A percentile compares a stretch with the other conserved stretches of the same genome.
phyloP scores from a whole-genome alignment of 2,797 vertebrate species.

The Pygocentrus nattereri region DNA sequence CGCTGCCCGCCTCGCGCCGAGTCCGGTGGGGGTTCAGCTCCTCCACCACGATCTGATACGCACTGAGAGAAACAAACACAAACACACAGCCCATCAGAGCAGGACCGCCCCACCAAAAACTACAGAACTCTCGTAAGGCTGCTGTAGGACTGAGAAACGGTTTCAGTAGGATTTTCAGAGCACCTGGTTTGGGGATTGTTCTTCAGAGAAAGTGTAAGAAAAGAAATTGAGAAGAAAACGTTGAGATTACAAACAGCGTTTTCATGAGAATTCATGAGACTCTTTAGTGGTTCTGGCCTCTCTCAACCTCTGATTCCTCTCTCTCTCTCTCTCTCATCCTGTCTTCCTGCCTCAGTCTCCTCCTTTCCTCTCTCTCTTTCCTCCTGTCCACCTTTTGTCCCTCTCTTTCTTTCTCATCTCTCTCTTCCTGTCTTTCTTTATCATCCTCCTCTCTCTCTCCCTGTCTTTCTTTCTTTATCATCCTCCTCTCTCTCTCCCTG shows the following conservation, averaged over 20 bases:
- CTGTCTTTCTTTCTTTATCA: no score
- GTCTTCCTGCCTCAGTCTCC: not conserved
- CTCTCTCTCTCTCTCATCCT: constrained; percentile 68
- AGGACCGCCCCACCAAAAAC: no score
- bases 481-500: constrained; percentile 71
- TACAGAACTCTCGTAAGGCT: no score
- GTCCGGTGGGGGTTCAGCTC: constrained; percentile 89
- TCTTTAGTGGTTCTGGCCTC: constrained; percentile 40
- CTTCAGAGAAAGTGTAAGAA: no score
- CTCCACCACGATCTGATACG: constrained; percentile 97
- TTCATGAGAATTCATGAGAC: no score
- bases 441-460: not conserved
- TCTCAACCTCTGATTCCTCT: constrained; percentile 47
- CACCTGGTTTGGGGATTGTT: no score
- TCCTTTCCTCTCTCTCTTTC: not conserved
- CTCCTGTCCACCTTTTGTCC: no score
- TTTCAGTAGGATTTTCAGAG: no score
- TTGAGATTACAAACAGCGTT: no score
- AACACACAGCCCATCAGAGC: not conserved
- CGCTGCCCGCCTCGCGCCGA: constrained; percentile 86
- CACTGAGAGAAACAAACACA: constrained; percentile 71
- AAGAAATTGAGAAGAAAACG: no score
- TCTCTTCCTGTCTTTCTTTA: not conserved
- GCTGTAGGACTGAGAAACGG: no score
- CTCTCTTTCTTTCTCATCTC: not conserved